Evolutionary conservation across 2,113 vertebrate genomes (phyloP).

Genomic region (Sapayoa aenigma): DNA sequence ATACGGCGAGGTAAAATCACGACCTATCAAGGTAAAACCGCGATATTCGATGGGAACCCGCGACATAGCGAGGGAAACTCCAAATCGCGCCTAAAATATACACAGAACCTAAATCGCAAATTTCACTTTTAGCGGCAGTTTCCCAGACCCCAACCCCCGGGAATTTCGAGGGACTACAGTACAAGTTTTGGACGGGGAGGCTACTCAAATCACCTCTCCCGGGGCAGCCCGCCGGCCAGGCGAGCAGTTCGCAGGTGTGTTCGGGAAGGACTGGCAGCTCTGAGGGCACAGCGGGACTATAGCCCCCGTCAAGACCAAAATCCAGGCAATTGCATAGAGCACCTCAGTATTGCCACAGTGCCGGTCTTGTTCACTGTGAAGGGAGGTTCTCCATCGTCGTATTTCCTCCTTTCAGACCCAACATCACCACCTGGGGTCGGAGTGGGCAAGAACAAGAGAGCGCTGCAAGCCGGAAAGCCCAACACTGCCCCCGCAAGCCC

Average conservation of each 20-base stretch:
- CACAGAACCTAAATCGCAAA: no score
- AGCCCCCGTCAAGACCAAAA: not conserved
- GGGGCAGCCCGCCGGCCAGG: not conserved
- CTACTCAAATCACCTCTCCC: not conserved
- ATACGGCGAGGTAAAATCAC: no score
- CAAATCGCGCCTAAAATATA: no score
- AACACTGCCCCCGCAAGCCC: accelerated
- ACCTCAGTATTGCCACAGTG: not conserved
- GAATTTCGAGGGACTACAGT: no score
- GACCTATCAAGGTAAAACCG: no score
- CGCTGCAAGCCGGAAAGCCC: no score
- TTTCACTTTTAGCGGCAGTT: no score
- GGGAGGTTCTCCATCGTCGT: not conserved
- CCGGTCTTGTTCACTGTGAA: accelerated
- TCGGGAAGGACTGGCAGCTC: not conserved
- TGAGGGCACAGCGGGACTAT: not conserved
- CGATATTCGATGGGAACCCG: no score
- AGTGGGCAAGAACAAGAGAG: accelerated
- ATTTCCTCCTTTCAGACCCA: not conserved
- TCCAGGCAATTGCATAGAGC: not conserved
- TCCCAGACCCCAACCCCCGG: no score
- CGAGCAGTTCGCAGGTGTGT: not conserved
- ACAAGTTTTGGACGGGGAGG: not conserved
- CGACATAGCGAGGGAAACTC: no score
- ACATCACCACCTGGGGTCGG: not conserved